Conservation (phyloP, 2,113 vertebrate species). For the Rhinogobius similis region DNA sequence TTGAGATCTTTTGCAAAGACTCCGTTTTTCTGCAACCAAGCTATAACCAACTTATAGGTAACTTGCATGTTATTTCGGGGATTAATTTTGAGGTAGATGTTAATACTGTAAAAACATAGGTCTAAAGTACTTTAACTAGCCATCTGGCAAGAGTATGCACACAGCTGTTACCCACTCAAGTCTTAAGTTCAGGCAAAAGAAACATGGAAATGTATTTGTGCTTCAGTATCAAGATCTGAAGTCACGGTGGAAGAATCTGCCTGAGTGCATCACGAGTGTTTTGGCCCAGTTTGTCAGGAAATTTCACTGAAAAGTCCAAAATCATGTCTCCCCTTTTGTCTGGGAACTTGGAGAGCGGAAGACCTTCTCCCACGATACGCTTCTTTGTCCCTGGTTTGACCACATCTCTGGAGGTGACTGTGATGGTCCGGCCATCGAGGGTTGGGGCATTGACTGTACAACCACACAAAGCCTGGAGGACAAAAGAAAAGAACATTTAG, state of each 20-base stretch:
- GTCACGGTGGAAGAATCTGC: slow-evolving; percentile 84
- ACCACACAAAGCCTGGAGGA: slow-evolving; percentile 87
- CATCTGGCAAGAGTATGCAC: slow-evolving; percentile 16
- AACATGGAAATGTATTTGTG: slow-evolving; percentile 20
- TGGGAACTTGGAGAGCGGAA: slow-evolving; percentile 87
- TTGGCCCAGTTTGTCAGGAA: slow-evolving; percentile 85
- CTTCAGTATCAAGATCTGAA: background rate
- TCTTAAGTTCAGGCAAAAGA: background rate
- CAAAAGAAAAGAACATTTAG: background rate
- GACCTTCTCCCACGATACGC: slow-evolving; percentile 85
- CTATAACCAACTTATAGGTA: background rate
- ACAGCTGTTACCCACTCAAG: slow-evolving; percentile 15
- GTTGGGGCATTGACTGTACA: slow-evolving; percentile 87
- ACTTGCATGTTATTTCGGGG: background rate
- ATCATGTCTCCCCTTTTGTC: slow-evolving; percentile 91
- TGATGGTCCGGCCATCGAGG: slow-evolving; percentile 86
- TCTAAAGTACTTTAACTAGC: slow-evolving; percentile 1
- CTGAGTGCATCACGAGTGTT: slow-evolving; percentile 80
- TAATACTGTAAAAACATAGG: slow-evolving; percentile 12
- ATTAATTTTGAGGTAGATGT: background rate
- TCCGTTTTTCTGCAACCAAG: background rate
- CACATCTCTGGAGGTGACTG: slow-evolving; percentile 86
- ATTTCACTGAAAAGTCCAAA: slow-evolving; percentile 87
- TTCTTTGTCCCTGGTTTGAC: slow-evolving; percentile 88
- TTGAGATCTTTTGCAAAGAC: background rate